Percentiles rank a stretch among this genome's conserved stretches.
phyloP scores from a whole-genome alignment of 1,140 invertebrate genomes.

The Apis dorsata region DNA sequence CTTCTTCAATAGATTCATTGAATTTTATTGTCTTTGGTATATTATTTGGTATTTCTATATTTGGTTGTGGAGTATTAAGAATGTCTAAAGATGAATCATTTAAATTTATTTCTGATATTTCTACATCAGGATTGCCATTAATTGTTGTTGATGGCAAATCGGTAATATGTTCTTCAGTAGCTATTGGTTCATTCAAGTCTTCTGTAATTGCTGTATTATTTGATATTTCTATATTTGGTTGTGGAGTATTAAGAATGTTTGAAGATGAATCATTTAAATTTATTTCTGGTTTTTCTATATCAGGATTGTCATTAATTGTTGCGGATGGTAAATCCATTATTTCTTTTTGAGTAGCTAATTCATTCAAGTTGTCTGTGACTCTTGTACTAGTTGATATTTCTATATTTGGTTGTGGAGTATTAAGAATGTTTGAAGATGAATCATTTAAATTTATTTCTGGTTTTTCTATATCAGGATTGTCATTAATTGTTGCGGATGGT shows the following conservation, averaged over 20 bases:
- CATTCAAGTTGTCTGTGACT: no score
- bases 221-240: not conserved
- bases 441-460: not conserved
- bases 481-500: not conserved
- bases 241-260: accelerated
- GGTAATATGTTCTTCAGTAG: not conserved
- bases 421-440: accelerated
- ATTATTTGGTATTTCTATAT: not conserved
- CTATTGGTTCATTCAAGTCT: no score
- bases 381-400: not conserved
- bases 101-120: not conserved
- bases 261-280: not conserved
- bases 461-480: not conserved
- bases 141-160: accelerated
- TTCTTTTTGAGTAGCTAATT: not conserved
- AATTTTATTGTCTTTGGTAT: no score
- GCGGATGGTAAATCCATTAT: not conserved
- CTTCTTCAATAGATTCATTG: no score
- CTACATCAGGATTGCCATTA: not conserved
- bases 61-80: accelerated
- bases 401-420: not conserved
- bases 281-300: not conserved
- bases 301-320: not conserved
- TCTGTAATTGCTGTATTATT: no score
- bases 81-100: accelerated